phyloP scores from a whole-genome alignment of 2,888 invertebrate species.

The Neuroscelio doddi region DNA sequence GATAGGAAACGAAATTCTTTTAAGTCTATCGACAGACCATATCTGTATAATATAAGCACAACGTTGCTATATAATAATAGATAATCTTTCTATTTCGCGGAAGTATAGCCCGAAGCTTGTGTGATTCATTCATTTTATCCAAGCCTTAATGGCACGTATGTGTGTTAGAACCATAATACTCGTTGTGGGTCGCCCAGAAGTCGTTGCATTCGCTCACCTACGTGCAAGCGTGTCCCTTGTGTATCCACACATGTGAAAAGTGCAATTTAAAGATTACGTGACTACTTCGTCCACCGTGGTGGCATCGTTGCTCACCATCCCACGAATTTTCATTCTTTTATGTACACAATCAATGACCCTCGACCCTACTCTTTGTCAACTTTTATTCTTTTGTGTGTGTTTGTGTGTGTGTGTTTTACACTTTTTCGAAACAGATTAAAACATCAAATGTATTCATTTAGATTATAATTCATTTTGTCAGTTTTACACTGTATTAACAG shows the following conservation, averaged over 20 bases:
- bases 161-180: slow-evolving; percentile 14
- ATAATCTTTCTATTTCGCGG: slow-evolving; percentile 17
- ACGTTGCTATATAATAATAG: slow-evolving; percentile 4
- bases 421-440: no score
- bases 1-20: no score
- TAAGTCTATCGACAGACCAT: no score
- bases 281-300: slow-evolving; percentile 31
- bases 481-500: no score
- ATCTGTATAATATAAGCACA: neutral
- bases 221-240: slow-evolving; percentile 28
- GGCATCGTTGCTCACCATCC: slow-evolving; percentile 54
- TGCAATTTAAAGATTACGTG: slow-evolving; percentile 51
- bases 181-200: slow-evolving; percentile 17
- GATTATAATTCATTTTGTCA: no score
- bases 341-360: slow-evolving; percentile 22
- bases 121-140: no score
- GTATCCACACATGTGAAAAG: slow-evolving; percentile 31
- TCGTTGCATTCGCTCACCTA: slow-evolving; percentile 37
- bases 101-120: slow-evolving; percentile 14
- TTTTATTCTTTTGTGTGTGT: neutral
- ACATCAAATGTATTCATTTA: no score
- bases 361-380: slow-evolving; percentile 7
- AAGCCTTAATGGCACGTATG: neutral
- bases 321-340: slow-evolving; percentile 44
- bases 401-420: no score